A percentile compares a stretch with the other conserved stretches of the same genome.
Conservation (phyloP, 2,113 vertebrate species). For the Leptodactylus fuscus region DNA sequence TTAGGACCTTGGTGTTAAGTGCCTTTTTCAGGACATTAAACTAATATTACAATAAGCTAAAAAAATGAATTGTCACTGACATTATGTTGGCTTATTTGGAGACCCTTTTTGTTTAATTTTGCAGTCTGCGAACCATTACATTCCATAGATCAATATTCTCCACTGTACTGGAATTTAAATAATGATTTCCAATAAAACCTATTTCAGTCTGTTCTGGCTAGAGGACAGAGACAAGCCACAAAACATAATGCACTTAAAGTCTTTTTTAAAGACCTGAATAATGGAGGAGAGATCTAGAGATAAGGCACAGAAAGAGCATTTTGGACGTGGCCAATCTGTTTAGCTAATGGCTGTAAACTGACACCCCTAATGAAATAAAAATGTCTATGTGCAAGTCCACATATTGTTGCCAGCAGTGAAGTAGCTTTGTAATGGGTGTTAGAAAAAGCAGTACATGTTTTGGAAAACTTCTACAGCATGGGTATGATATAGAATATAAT, state of each 20-base stretch:
- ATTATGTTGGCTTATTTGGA: conserved; percentile 71
- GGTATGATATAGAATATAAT: neutral
- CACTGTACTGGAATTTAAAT: conserved; percentile 74
- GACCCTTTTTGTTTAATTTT: conserved; percentile 71
- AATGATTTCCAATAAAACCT: conserved; percentile 84
- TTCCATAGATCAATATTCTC: conserved; percentile 74
- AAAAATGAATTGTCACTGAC: conserved; percentile 79
- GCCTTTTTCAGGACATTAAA: conserved; percentile 83
- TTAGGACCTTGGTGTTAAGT: conserved; percentile 75
- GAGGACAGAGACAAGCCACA: conserved; percentile 74
- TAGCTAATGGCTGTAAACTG: conserved; percentile 83
- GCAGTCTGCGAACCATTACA: conserved; percentile 79
- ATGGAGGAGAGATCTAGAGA: conserved; percentile 79
- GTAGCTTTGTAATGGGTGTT: conserved; percentile 65
- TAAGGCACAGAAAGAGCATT: conserved; percentile 75
- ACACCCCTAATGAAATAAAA: conserved; percentile 86
- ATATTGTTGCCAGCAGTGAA: conserved; percentile 72
- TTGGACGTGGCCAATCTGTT: conserved; percentile 76
- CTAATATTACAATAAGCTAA: conserved; percentile 75
- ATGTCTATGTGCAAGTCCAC: conserved; percentile 74
- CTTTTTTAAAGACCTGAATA: conserved; percentile 71
- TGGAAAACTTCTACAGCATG: neutral
- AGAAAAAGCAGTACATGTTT: conserved; percentile 31
- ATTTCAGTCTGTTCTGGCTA: conserved; percentile 71
- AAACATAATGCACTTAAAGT: conserved; percentile 69